Conservation (phyloP, 2,888 invertebrate species). For the Neria commutata region DNA sequence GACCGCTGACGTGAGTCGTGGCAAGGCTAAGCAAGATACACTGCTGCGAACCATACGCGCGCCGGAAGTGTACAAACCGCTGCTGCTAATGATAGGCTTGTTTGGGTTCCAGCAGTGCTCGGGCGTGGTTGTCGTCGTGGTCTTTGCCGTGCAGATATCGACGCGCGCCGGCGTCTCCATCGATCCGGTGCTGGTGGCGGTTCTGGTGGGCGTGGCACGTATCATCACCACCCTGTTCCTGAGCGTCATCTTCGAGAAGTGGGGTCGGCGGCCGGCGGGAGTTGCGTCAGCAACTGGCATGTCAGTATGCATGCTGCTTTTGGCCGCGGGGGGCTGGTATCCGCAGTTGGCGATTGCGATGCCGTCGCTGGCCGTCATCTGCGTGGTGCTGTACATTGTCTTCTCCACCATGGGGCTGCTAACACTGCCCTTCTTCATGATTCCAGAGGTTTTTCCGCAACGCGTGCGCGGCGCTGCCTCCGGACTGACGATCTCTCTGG, state of each 20-base stretch:
- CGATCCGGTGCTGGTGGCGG: constrained; percentile 71
- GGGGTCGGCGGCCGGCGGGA: constrained; percentile 69
- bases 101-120: constrained; percentile 74
- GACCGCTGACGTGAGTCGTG: constrained; percentile 47
- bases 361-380: constrained; percentile 50
- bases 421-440: constrained; percentile 77
- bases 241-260: constrained; percentile 68
- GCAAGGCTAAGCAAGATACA: constrained; percentile 45
- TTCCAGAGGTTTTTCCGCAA: constrained; percentile 74
- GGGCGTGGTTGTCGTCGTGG: constrained; percentile 74
- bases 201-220: constrained; percentile 71
- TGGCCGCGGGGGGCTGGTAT: constrained; percentile 65
- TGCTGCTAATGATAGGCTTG: constrained; percentile 66
- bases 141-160: constrained; percentile 74
- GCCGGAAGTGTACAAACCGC: constrained; percentile 60
- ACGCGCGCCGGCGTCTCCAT: constrained; percentile 68
- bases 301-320: constrained; percentile 66
- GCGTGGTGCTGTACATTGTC: constrained; percentile 60
- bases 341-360: constrained; percentile 41
- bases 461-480: constrained; percentile 71
- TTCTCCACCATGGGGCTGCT: constrained; percentile 65
- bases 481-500: constrained; percentile 69
- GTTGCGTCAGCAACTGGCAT: constrained; percentile 72
- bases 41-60: constrained; percentile 45
- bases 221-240: constrained; percentile 69